Evolutionary conservation across 53 echinoderm and acorn worm genomes (phyloP), one percentile per base, ranked within the genome.

Genomic region (Mesocentrotus franciscanus): DNA sequence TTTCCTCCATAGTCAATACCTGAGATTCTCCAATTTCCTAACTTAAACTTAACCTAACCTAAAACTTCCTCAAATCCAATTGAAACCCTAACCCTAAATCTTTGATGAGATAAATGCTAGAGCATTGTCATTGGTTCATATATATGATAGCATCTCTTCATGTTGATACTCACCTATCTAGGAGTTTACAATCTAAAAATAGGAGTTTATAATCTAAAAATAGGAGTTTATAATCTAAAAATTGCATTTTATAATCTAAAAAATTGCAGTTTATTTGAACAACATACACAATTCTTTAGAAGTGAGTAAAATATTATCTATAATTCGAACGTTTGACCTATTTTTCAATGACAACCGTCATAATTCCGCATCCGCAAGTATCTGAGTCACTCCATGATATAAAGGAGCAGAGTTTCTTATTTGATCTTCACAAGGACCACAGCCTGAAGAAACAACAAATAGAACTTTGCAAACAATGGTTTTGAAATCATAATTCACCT

Each of bases 401-500:
- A 49, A 49, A 49, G 81, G 39, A 39, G 81, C 42, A 17, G 81
- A 81, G 81, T 81, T 81, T 81, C 81, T 81, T 42, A 42, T 81
- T 81, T 42, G 81, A 39, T 81, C 42, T 17, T 36, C 81, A 81
- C 3, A 30, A 8, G 81, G 42, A 42, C 81, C 20, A 36, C 1
- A 17, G 81, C 81, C 81, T 81, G 33, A 42, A 42, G 81, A 42
- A 42, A 39, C 15, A 14, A 20, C 81, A 42, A 81, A 81, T 36
- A 81, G 18, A 81, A 81, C 36, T 39, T 20, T 81, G 81, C 81
- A 81, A 81, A 81, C 81, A 81, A 81, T 39, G 22, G 10, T 36
- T 81, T 42, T 81, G 81, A 81, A 81, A 81, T 81, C 81, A 42
- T 81, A 42, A 81, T 81, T 81, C 81, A 81, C 36, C 81, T 42